A percentile compares a stretch with the other conserved stretches of the same genome.
Evolutionary conservation across 1,140 invertebrate genomes (phyloP).

Genomic region (Penaeus japonicus): DNA sequence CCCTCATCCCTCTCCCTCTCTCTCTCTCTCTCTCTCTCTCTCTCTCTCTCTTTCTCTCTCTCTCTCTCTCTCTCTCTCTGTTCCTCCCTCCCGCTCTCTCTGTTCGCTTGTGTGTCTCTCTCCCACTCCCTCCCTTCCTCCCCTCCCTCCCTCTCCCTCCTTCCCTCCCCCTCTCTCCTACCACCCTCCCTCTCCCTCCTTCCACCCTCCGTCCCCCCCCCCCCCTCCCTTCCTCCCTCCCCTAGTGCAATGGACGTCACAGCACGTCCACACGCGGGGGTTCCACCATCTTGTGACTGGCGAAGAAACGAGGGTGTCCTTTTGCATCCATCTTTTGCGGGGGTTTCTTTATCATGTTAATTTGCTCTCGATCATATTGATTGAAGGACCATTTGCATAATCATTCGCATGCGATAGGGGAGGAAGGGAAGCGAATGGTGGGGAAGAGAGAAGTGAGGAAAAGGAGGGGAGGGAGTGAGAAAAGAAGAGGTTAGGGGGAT

Average conservation of each 20-base stretch:
- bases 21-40: not conserved
- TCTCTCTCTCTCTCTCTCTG: not conserved
- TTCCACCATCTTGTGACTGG: not conserved
- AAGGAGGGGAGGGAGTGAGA: not conserved
- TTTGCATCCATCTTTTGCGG: not conserved
- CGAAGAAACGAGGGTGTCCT: no score
- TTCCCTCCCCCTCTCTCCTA: no score
- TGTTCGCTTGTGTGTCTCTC: not conserved
- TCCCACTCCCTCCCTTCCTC: not conserved
- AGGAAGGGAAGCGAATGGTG: not conserved
- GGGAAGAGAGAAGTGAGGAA: no score
- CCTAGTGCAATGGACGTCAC: not conserved
- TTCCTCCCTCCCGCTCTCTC: no score
- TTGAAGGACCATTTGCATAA: conserved; percentile 51
- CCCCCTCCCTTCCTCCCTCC: not conserved
- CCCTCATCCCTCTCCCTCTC: not conserved
- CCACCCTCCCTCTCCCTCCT: no score
- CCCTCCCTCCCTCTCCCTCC: no score
- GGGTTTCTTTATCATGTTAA: conserved; percentile 34
- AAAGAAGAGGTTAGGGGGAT: not conserved
- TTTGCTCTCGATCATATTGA: conserved; percentile 43
- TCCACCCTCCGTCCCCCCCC: no score
- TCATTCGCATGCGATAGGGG: conserved; percentile 40
- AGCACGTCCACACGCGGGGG: not conserved
- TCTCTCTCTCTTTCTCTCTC: not conserved